Percentiles rank a stretch among this genome's conserved stretches.
phyloP scores from a whole-genome alignment of 1,140 invertebrate species.

The Drusus annulatus region DNA sequence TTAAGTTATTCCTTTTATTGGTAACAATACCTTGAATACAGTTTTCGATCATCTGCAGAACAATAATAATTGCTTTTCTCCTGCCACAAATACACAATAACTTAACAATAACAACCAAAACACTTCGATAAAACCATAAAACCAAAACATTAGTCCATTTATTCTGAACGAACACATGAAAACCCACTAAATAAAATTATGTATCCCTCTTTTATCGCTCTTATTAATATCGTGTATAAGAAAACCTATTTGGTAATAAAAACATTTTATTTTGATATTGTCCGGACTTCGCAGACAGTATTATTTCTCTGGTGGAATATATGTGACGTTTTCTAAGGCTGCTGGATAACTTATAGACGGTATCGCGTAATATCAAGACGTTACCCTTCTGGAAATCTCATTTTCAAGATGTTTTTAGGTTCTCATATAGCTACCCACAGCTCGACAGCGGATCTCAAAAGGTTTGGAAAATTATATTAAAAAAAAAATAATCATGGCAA shows the following conservation, averaged over 20 bases:
- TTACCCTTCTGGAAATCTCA: constrained; percentile 36
- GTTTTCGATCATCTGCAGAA: too few relatives aligned
- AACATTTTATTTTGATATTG: constrained; percentile 40
- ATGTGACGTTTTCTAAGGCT: constrained; percentile 30
- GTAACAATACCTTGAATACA: too few relatives aligned
- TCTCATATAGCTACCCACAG: constrained; percentile 15
- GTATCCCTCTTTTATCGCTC: neutral
- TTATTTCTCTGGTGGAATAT: constrained; percentile 20
- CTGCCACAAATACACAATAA: too few relatives aligned
- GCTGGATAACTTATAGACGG: constrained; percentile 24
- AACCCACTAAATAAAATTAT: neutral
- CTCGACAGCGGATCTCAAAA: neutral
- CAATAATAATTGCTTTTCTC: too few relatives aligned
- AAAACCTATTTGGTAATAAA: constrained; percentile 24
- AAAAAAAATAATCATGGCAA: too few relatives aligned
- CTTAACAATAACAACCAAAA: too few relatives aligned
- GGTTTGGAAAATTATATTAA: neutral
- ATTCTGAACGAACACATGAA: neutral
- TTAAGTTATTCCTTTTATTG: too few relatives aligned
- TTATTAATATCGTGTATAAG: neutral
- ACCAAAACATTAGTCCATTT: neutral
- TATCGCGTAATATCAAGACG: constrained; percentile 36
- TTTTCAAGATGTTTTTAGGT: constrained; percentile 34
- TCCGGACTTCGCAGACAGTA: constrained; percentile 16
- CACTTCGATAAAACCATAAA: too few relatives aligned